A percentile compares a stretch with the other conserved stretches of the same genome.
phyloP scores from a whole-genome alignment of 2,797 vertebrate genomes.

The Microctenopoma stevenorrisi region DNA sequence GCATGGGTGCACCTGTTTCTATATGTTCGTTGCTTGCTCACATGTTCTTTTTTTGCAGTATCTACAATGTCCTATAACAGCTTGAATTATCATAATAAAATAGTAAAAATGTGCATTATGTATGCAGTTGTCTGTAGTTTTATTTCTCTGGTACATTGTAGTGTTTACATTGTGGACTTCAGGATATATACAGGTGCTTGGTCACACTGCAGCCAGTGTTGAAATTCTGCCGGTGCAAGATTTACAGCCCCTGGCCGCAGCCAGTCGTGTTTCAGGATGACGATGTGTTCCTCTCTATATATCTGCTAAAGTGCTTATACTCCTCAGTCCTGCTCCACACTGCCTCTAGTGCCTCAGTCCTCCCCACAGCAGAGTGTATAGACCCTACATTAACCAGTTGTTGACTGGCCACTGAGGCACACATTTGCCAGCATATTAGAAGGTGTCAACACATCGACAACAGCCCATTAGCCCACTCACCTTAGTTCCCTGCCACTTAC shows the following conservation, averaged over 20 bases:
- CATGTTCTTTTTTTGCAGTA: neutral
- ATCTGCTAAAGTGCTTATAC: constrained; percentile 77
- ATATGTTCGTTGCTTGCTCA: neutral
- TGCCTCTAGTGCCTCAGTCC: constrained; percentile 46
- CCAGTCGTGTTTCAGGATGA: constrained; percentile 73
- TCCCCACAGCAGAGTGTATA: constrained; percentile 50
- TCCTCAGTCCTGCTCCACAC: constrained; percentile 46
- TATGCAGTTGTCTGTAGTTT: constrained; percentile 1
- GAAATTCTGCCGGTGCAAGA: constrained; percentile 67
- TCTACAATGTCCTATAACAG: neutral
- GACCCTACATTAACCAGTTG: constrained; percentile 81
- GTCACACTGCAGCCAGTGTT: constrained; percentile 60
- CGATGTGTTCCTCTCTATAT: constrained; percentile 71
- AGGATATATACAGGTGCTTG: constrained; percentile 62
- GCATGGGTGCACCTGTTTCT: neutral
- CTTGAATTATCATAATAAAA: neutral
- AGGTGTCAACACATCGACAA: constrained; percentile 80
- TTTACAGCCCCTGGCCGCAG: constrained; percentile 74
- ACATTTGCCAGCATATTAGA: constrained; percentile 84
- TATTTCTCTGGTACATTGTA: constrained; percentile 10
- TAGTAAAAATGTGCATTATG: neutral
- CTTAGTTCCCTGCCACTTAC: constrained; percentile 41
- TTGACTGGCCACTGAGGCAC: constrained; percentile 78
- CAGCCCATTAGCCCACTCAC: constrained; percentile 61
- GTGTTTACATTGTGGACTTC: constrained; percentile 30